Evolutionary conservation across 64 coral and sea anemone species (phyloP).

Genomic region (Pocillopora damicornis): DNA sequence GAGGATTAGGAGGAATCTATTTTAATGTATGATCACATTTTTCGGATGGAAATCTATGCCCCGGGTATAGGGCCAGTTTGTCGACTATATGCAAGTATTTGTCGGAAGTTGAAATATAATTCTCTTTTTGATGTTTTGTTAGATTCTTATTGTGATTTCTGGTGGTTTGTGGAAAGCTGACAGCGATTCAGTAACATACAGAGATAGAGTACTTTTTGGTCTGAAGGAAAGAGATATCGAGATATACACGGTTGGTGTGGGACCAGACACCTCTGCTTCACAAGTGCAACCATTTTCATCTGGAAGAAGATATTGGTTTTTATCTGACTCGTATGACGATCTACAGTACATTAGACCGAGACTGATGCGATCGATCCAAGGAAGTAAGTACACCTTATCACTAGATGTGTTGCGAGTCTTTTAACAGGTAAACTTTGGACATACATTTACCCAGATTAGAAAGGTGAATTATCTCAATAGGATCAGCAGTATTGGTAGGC

Average conservation of each 20-base stretch:
- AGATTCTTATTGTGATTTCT: conserved; percentile 48
- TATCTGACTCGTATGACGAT: conserved; percentile 28
- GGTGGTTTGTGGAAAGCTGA: conserved; percentile 40
- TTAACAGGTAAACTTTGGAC: too few species aligned
- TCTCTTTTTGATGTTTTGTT: not conserved
- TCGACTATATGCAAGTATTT: not conserved
- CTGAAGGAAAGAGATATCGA: conserved; percentile 14
- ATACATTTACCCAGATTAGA: too few species aligned
- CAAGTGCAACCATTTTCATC: conserved; percentile 30
- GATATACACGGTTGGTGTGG: conserved; percentile 37
- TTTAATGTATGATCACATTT: too few species aligned
- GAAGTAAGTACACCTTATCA: not conserved
- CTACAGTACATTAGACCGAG: conserved; percentile 4
- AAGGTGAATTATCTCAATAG: too few species aligned
- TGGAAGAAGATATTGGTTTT: conserved; percentile 38
- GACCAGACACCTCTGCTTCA: not conserved
- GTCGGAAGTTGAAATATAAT: not conserved
- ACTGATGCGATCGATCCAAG: conserved; percentile 17
- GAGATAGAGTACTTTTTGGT: not conserved
- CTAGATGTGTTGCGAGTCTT: too few species aligned
- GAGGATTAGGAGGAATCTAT: too few species aligned
- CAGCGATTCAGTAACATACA: not conserved
- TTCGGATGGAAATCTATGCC: too few species aligned
- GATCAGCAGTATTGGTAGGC: too few species aligned
- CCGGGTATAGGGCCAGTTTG: too few species aligned